Evolutionary conservation across 2,888 invertebrate species (phyloP), one percentile per base, ranked within the genome.

Genomic region (Oscheius sp.): DNA sequence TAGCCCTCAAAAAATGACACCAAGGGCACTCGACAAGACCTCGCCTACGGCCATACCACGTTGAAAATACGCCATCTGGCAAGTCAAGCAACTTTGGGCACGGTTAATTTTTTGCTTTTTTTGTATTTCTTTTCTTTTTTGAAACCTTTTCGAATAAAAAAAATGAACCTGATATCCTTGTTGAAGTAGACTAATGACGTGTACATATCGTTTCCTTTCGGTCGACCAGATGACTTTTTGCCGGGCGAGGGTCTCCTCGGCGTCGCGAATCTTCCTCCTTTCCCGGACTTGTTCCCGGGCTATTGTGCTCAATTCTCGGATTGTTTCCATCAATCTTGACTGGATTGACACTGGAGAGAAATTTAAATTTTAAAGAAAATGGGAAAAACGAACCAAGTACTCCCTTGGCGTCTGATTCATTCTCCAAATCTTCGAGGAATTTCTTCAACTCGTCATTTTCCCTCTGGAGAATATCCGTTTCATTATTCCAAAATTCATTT

Each of bases 341-440:
- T 87, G 83, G 25, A 87, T 82, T 29, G 85, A 83, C 12, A 78
- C 84, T 82, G 55, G 55, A 79, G 29, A 2, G 56, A n/a, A n/a
- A n/a, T n/a, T n/a, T n/a, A n/a, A n/a, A n/a, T n/a, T n/a, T 52
- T 25, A 23, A 35, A 55, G 18, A 7, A 66, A 9, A 12, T 52
- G 27, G n/a, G 27, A 68, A n/a, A n/a, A 25, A 29, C 18, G 35
- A 21, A 82, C 83, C 84, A 3, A 85, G 69, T 55, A 86, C 79
- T 53, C 74, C 77, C 68, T 85, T 85, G 68, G 84, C 73, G 52
- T 86, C 86, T 41, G 80, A 84, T 64, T 85, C 82, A 55, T 83
- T 83, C 58, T 87, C 85, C 12, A 86, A 66, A 66, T 86, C 84
- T 53, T 81, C 83, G 21, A 86, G 63, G 64, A 87, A 86, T 41